A percentile compares a stretch with the other conserved stretches of the same genome.
Evolutionary conservation across 2,797 vertebrate genomes (phyloP).

Genomic region (Amphiprion clarkii): DNA sequence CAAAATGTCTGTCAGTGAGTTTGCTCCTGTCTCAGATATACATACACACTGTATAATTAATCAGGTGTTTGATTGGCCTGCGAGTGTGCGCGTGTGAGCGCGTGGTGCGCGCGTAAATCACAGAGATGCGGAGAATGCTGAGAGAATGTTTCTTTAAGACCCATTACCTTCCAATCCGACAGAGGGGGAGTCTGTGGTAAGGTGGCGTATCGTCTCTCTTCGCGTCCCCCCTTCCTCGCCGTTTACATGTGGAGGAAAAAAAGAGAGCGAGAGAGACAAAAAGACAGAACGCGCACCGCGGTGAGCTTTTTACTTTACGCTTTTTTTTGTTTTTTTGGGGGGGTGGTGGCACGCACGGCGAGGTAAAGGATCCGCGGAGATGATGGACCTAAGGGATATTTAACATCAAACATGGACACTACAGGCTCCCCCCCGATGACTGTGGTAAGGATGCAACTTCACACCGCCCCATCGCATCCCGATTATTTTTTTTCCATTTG

Average conservation of each 20-base stretch:
- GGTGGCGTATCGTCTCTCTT: conserved; percentile 81
- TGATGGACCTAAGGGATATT: conserved; percentile 79
- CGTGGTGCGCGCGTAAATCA: conserved; percentile 76
- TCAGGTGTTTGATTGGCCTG: conserved; percentile 72
- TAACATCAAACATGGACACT: conserved; percentile 74
- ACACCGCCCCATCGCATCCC: conserved; percentile 75
- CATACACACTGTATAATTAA: conserved; percentile 64
- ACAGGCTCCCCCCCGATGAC: conserved; percentile 72
- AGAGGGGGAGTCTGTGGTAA: conserved; percentile 79
- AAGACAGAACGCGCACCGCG: conserved; percentile 31
- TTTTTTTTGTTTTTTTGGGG: conserved; percentile 50
- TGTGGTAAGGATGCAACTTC: conserved; percentile 83
- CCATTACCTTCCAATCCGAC: conserved; percentile 83
- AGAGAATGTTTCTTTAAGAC: conserved; percentile 88
- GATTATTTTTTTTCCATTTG: conserved; percentile 39
- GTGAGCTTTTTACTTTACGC: conserved; percentile 2
- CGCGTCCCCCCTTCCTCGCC: conserved; percentile 66
- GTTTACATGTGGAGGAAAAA: conserved; percentile 78
- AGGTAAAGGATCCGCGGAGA: conserved; percentile 62
- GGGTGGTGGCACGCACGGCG: conserved; percentile 39
- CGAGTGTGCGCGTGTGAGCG: conserved; percentile 45
- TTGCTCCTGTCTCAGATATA: conserved; percentile 42
- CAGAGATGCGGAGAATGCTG: conserved; percentile 81
- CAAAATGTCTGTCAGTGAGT: conserved; percentile 20
- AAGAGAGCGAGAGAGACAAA: conserved; percentile 19